Conservation (phyloP, 2,113 vertebrate species). For the Pagrus major region DNA sequence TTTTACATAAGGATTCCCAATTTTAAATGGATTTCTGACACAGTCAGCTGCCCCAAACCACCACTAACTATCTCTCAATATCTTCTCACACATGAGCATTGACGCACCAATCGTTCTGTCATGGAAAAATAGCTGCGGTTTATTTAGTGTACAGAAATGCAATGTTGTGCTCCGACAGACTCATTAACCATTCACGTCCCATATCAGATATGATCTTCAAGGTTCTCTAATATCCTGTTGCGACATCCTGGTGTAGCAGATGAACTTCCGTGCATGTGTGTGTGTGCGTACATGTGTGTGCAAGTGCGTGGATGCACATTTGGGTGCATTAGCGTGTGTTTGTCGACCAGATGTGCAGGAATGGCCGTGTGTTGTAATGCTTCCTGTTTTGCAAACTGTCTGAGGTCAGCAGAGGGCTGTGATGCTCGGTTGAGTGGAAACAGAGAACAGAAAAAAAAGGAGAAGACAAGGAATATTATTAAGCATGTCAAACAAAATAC, state of each 20-base stretch:
- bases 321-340: slow-evolving; percentile 60
- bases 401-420: slow-evolving; percentile 59
- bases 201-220: slow-evolving; percentile 51
- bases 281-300: background rate
- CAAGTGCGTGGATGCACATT: slow-evolving; percentile 29
- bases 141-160: slow-evolving; percentile 15
- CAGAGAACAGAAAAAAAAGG: background rate
- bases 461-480: background rate
- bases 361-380: slow-evolving; percentile 66
- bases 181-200: slow-evolving; percentile 53
- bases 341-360: slow-evolving; percentile 77
- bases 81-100: background rate
- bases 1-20: slow-evolving; percentile 27
- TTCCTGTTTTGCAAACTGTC: slow-evolving; percentile 80
- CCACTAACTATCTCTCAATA: background rate
- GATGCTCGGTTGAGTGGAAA: slow-evolving; percentile 8
- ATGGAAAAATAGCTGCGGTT: slow-evolving; percentile 13
- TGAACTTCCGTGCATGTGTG: background rate
- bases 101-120: slow-evolving; percentile 16
- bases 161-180: slow-evolving; percentile 3
- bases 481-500: background rate
- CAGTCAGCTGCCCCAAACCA: slow-evolving; percentile 18
- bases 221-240: slow-evolving; percentile 71
- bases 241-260: slow-evolving; percentile 50
- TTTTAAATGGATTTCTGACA: slow-evolving; percentile 36